phyloP scores from a whole-genome alignment of 2,888 invertebrate genomes.

The Agrilus cyanescens region DNA sequence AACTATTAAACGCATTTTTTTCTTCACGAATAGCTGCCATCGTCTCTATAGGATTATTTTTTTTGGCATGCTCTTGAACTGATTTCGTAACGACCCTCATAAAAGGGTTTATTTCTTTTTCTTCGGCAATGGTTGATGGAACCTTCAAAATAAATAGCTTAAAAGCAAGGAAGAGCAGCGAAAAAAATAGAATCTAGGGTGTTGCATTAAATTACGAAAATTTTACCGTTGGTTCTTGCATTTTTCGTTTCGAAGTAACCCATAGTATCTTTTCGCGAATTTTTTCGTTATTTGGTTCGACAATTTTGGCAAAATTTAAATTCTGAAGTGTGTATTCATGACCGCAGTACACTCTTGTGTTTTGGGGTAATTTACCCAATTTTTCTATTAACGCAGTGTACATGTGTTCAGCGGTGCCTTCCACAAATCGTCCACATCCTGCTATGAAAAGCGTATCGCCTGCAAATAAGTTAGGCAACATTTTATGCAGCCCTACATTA shows the following conservation, averaged over 20 bases:
- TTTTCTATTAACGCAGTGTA: slow-evolving; percentile 68
- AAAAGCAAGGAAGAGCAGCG: background rate
- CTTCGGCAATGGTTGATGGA: slow-evolving; percentile 85
- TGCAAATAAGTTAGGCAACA: slow-evolving; percentile 25
- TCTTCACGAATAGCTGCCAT: slow-evolving; percentile 70
- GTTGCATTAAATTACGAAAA: background rate
- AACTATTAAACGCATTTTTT: slow-evolving; percentile 66
- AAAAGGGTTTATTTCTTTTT: slow-evolving; percentile 84
- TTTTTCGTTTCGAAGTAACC: slow-evolving; percentile 52
- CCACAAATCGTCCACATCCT: slow-evolving; percentile 96
- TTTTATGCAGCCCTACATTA: no score
- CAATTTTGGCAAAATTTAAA: slow-evolving; percentile 71
- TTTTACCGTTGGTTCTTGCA: slow-evolving; percentile 62
- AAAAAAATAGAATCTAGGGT: background rate
- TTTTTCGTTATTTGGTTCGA: slow-evolving; percentile 73
- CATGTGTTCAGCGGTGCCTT: slow-evolving; percentile 95
- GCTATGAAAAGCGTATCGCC: slow-evolving; percentile 94
- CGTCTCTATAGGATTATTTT: slow-evolving; percentile 52
- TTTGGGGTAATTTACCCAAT: slow-evolving; percentile 67
- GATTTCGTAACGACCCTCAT: slow-evolving; percentile 66
- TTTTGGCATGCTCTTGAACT: slow-evolving; percentile 57
- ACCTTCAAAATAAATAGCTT: slow-evolving; percentile 33
- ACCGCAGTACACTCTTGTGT: slow-evolving; percentile 90
- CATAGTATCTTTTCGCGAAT: slow-evolving; percentile 58
- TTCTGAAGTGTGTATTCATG: slow-evolving; percentile 94